These are phyloP conservation scores for Brienomyrus brachyistius DNA, from an alignment of 2,113 vertebrate species.

Conservation along the genomic window DNA sequence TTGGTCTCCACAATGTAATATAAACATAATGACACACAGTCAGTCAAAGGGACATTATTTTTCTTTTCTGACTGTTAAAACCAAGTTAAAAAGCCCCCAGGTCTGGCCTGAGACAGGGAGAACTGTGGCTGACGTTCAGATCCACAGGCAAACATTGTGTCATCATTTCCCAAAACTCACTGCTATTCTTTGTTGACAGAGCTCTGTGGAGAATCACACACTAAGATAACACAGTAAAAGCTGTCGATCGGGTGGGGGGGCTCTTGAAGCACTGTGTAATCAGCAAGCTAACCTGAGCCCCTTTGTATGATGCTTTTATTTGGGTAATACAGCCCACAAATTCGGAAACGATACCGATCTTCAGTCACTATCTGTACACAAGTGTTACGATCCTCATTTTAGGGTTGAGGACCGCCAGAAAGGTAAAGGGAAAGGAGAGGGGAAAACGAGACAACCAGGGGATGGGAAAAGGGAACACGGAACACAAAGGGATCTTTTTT, in stretches of 20 bases:
- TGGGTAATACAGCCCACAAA: neutral
- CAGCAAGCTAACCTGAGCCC: neutral
- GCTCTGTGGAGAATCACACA: neutral
- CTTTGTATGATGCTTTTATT: neutral
- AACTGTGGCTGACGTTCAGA: neutral
- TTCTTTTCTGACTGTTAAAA: neutral
- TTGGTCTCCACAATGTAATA: neutral
- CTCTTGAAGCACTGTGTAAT: neutral
- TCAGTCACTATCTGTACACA: too few species aligned
- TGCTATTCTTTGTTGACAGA: neutral
- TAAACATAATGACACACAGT: neutral
- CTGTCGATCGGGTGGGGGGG: neutral
- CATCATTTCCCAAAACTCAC: constrained; percentile 5
- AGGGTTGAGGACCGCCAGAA: too few species aligned
- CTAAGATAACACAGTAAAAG: neutral
- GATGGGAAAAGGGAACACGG: too few species aligned
- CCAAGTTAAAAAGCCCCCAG: neutral
- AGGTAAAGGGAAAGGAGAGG: too few species aligned
- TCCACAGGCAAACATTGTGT: neutral
- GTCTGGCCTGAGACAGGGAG: neutral
- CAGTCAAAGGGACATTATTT: neutral
- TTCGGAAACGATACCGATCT: too few species aligned
- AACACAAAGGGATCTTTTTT: too few species aligned
- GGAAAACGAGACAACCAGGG: too few species aligned
- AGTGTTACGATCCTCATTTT: too few species aligned